These are phyloP conservation scores for Characodon lateralis DNA, from an alignment of 2,797 vertebrate genomes.

Conservation along the genomic window DNA sequence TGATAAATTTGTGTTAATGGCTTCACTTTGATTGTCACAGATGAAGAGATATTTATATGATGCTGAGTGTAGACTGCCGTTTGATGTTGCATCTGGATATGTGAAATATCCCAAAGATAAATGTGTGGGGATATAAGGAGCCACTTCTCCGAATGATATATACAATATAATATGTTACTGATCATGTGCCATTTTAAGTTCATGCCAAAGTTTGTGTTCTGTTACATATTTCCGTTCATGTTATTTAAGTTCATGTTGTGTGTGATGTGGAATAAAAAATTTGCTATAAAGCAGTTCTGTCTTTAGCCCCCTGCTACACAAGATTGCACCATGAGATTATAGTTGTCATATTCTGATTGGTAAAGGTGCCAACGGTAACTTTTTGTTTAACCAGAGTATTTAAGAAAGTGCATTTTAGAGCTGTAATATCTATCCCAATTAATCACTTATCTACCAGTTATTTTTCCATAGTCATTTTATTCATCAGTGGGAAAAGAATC, in stretches of 20 bases:
- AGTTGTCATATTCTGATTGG: not conserved
- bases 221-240: conserved; percentile 62
- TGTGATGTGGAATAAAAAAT: conserved; percentile 70
- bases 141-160: conserved; percentile 53
- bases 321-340: not conserved
- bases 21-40: conserved; percentile 70
- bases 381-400: not conserved
- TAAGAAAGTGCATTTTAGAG: not conserved
- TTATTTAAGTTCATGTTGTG: conserved; percentile 73
- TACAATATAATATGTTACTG: conserved; percentile 38
- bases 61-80: conserved; percentile 62
- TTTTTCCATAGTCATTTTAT: not conserved
- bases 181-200: conserved; percentile 75
- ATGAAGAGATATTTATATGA: conserved; percentile 80
- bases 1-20: conserved; percentile 55
- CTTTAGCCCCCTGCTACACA: not conserved
- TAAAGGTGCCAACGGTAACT: not conserved
- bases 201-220: conserved; percentile 80
- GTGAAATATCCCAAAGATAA: conserved; percentile 65
- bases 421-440: not conserved
- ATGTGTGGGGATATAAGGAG: conserved; percentile 45
- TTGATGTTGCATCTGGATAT: conserved; percentile 52
- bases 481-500: too few species aligned
- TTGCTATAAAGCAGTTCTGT: not conserved
- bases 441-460: not conserved